Base-by-base conservation (phyloP, 2,888 invertebrate species). In the Agonum fuliginosum region DNA sequence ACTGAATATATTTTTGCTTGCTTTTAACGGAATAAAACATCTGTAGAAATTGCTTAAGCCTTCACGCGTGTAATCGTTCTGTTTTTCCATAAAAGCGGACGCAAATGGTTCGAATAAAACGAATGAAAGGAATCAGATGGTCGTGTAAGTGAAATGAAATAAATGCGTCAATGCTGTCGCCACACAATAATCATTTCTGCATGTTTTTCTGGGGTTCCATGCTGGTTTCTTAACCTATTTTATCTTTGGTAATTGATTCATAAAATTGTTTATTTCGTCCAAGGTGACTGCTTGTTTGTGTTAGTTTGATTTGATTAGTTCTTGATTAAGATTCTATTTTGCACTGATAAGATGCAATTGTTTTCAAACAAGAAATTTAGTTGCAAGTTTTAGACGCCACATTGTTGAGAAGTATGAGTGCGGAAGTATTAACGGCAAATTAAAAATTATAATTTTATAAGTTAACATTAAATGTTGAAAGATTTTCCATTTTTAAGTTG, bases 81-180 rank as follows among this genome's bases (percentile, higher is more conserved):
- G 34, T 30, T 67, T 37, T 67, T 19, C 67, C 37, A 34, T 37
- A 41, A 67, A 41, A 17, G 17, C 20, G 12, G 20, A 2, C 20
- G 41, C 41, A 41, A 67, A 67, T 41, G 67, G 58, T 24, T 67
- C 17, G 41, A n/a, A 37, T 37, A 67, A 65, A 34, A 34, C n/a
- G 67, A 67, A 67, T 67, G 41, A 67, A 67, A 20, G 67, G 41
- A 67, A 67, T 34, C 67, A 67, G 67, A 67, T 14, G 65, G 2
- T 34, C 34, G n/a, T 22, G 27, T 65, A 65, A 65, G 65, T 30
- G 65, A 12, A 24, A 2, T 41, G 71, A 34, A 54, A 30, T 30
- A 34, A 71, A 51, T 34, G 51, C 24, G 69, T 34, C n/a, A 34
- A 22, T 14, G 14, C 22, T 37, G 67, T 37, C 67, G 51, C 51